phyloP scores from a whole-genome alignment of 2,888 invertebrate genomes.

The Orthonychiurus folsomi region DNA sequence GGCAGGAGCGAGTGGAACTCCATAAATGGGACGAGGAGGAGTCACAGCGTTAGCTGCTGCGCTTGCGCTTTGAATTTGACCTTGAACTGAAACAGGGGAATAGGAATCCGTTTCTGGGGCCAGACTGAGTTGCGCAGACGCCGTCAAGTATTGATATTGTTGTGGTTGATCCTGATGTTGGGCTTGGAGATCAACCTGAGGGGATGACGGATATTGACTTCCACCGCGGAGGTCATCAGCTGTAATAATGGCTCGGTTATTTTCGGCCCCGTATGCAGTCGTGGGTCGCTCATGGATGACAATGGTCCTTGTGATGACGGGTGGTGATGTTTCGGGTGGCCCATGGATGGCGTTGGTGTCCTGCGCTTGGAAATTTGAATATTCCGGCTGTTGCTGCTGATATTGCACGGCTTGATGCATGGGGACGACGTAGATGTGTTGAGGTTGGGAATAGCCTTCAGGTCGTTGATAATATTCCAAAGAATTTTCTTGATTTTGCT shows the following conservation, averaged over 20 bases:
- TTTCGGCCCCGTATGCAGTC: neutral
- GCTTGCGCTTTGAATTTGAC: slow-evolving; percentile 7
- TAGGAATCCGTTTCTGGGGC: neutral
- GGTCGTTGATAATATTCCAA: neutral
- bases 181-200: neutral
- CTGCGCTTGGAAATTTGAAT: neutral
- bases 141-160: slow-evolving; percentile 10
- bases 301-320: slow-evolving; percentile 17
- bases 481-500: neutral
- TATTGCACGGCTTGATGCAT: neutral
- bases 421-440: slow-evolving; percentile 3
- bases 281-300: slow-evolving; percentile 21
- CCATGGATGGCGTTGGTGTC: neutral
- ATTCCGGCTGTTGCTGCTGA: slow-evolving; percentile 8
- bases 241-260: slow-evolving; percentile 16
- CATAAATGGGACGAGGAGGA: slow-evolving; percentile 32
- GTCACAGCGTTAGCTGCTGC: neutral
- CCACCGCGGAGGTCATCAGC: slow-evolving; percentile 9
- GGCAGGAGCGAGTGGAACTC: slow-evolving; percentile 36
- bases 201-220: neutral
- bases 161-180: neutral
- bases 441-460: neutral
- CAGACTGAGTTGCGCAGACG: slow-evolving; percentile 2
- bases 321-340: neutral
- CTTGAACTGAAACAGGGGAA: neutral